A percentile compares a stretch with the other conserved stretches of the same genome.
These are phyloP conservation scores for Drosophila macrospina DNA, from an alignment of 2,888 invertebrate species.

Conservation along the genomic window DNA sequence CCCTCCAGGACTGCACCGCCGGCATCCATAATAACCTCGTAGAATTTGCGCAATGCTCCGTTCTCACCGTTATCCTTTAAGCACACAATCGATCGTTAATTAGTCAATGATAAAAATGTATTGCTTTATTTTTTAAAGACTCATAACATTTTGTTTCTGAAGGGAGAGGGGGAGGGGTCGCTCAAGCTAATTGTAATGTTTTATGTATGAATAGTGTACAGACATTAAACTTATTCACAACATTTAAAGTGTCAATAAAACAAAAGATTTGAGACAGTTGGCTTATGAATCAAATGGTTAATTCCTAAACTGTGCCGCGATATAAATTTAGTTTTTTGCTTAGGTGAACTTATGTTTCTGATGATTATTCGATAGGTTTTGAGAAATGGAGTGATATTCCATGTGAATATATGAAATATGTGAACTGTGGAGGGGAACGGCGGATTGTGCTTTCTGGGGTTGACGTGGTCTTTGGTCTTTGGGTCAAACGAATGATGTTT, in stretches of 20 bases:
- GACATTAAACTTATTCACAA: constrained; percentile 45
- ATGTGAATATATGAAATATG: constrained; percentile 5
- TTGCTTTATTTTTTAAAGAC: background rate
- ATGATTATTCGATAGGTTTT: constrained; percentile 1
- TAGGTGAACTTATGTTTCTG: background rate
- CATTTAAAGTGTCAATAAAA: constrained; percentile 32
- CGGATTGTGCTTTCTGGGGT: constrained; percentile 37
- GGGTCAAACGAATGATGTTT: constrained; percentile 24
- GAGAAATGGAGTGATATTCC: constrained; percentile 7
- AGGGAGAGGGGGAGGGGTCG: background rate
- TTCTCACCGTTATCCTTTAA: constrained; percentile 88
- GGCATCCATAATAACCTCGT: constrained; percentile 91
- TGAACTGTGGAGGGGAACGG: constrained; percentile 10
- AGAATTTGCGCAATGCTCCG: constrained; percentile 92
- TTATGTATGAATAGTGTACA: constrained; percentile 16
- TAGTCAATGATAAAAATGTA: background rate
- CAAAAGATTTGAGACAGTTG: constrained; percentile 31
- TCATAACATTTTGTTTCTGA: background rate
- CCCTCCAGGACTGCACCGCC: constrained; percentile 91
- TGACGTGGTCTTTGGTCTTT: constrained; percentile 26
- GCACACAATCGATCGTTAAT: constrained; percentile 21
- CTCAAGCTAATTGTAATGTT: constrained; percentile 8
- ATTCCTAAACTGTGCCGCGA: constrained; percentile 8
- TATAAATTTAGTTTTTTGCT: background rate
- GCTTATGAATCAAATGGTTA: background rate